Base-by-base conservation (phyloP, 2,888 invertebrate genomes). In the Podabrus alpinus region DNA sequence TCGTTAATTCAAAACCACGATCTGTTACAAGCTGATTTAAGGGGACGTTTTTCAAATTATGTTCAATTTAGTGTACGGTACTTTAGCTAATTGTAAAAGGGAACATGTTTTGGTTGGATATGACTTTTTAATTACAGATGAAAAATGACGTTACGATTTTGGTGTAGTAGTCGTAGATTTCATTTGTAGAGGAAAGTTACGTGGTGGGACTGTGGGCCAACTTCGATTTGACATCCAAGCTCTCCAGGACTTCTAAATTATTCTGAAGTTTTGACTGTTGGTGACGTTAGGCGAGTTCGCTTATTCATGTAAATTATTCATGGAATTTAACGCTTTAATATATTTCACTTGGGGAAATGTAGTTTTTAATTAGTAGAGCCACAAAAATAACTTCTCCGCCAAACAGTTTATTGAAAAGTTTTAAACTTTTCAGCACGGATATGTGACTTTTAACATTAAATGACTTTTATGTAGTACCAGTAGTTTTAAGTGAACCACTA, bases 21-120 rank as follows among this genome's bases (percentile, higher is more conserved):
- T 77, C 73, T 73, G 76, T 72, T 73, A 73, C 76, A 19, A 73
- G 78, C 76, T 79, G 79, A 82, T 83, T 83, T 81, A 82, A 84
- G 82, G 83, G 80, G 78, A 82, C 83, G 82, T 84, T 84, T 84
- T 84, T 84, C 83, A 84, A 85, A 85, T 85, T 85, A 85, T 80
- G 79, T 74, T 81, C 82, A 82, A 83, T 83, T 81, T 74, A 71
- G 73, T 74, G 74, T 74, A 83, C 82, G 82, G 83, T 83, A 84
- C 85, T 85, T 84, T 81, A 80, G 82, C 83, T 85, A 85, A 85
- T 85, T 85, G 83, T 83, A 80, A 84, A 84, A 84, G 83, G 83
- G 83, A 82, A 81, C 81, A 80, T 82, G 82, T 80, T 79, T 80
- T 80, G 80, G 80, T 79, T 79, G 81, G 78, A 81, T 83, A 84